phyloP scores from a whole-genome alignment of 1,140 invertebrate genomes.

The Triops longicaudatus region DNA sequence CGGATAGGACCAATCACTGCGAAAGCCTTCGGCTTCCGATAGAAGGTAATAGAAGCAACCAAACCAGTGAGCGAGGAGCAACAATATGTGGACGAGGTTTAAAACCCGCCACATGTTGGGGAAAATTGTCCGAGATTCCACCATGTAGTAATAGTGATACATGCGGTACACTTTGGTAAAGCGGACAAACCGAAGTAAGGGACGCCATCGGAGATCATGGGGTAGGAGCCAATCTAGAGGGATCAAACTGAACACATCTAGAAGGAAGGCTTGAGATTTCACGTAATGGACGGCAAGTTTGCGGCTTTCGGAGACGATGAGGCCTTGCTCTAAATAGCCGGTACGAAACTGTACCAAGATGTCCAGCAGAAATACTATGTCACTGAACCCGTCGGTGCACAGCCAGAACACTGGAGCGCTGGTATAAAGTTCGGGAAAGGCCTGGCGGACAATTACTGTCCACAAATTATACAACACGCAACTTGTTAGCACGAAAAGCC shows the following conservation, averaged over 20 bases:
- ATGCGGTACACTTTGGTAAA: slow-evolving; percentile 73
- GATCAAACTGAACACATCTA: slow-evolving; percentile 72
- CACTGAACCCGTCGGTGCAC: slow-evolving; percentile 69
- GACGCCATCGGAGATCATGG: slow-evolving; percentile 39
- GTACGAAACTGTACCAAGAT: slow-evolving; percentile 84
- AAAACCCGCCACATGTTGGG: slow-evolving; percentile 94
- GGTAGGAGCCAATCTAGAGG: slow-evolving; percentile 81
- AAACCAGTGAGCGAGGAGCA: slow-evolving; percentile 93
- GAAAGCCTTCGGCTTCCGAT: slow-evolving; percentile 81
- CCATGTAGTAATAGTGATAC: slow-evolving; percentile 89
- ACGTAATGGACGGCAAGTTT: slow-evolving; percentile 84
- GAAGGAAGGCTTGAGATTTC: slow-evolving; percentile 69
- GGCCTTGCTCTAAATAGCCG: slow-evolving; percentile 88
- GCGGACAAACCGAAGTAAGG: slow-evolving; percentile 41
- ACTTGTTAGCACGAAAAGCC: slow-evolving; percentile 77
- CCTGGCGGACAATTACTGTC: slow-evolving; percentile 89
- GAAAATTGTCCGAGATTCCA: slow-evolving; percentile 87
- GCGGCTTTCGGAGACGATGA: slow-evolving; percentile 84
- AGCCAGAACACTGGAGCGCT: slow-evolving; percentile 61
- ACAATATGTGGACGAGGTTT: slow-evolving; percentile 86
- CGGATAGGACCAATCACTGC: slow-evolving; percentile 87
- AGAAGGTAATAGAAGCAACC: slow-evolving; percentile 94
- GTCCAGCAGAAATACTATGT: slow-evolving; percentile 77
- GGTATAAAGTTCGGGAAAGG: slow-evolving; percentile 82
- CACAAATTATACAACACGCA: slow-evolving; percentile 92